A percentile compares a stretch with the other conserved stretches of the same genome.
Evolutionary conservation across 1,140 invertebrate genomes (phyloP).

Genomic region (Zaprionus ghesquierei): DNA sequence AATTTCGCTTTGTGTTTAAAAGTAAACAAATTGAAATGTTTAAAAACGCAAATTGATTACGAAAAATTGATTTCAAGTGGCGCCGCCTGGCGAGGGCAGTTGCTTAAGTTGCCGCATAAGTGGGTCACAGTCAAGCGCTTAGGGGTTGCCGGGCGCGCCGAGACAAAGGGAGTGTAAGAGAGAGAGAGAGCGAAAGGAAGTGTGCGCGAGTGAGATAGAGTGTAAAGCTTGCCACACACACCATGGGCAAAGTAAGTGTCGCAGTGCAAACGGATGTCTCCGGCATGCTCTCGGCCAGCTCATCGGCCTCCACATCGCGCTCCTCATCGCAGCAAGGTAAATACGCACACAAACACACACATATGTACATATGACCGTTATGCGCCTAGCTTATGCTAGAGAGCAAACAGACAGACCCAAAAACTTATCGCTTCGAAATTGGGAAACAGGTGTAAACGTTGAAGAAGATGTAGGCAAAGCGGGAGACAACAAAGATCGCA

Average conservation of each 20-base stretch:
- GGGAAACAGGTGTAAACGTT: conserved; percentile 67
- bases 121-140: conserved; percentile 46
- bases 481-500: conserved; percentile 31
- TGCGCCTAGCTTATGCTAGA: conserved; percentile 41
- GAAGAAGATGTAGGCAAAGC: not conserved
- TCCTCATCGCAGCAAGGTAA: conserved; percentile 80
- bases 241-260: conserved; percentile 70
- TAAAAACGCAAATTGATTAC: conserved; percentile 65
- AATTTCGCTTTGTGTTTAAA: conserved; percentile 6
- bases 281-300: conserved; percentile 72
- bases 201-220: not conserved
- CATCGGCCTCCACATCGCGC: conserved; percentile 68
- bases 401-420: conserved; percentile 33
- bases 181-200: not conserved
- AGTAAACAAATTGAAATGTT: conserved; percentile 59
- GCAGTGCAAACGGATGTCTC: conserved; percentile 78
- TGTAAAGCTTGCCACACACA: not conserved
- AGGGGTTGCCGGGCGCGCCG: conserved; percentile 22
- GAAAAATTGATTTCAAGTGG: conserved; percentile 74
- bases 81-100: conserved; percentile 30
- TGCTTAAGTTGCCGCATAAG: conserved; percentile 26
- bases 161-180: not conserved
- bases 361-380: conserved; percentile 10
- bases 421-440: conserved; percentile 47
- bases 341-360: conserved; percentile 29